Evolutionary conservation across 2,113 vertebrate species (phyloP).

Genomic region (Glareola pratincola): DNA sequence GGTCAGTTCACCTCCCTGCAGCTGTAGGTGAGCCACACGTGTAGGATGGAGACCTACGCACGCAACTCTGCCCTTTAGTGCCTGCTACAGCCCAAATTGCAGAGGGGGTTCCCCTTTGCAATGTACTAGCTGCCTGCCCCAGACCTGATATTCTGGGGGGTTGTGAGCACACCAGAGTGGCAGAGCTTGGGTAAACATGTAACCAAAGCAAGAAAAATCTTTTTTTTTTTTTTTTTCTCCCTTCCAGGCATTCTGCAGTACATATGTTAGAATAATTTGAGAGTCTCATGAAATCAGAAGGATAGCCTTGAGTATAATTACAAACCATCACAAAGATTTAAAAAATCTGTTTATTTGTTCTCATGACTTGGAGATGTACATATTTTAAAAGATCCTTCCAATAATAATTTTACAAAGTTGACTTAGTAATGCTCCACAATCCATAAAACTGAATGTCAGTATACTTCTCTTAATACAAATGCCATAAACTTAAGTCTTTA

Average conservation of each 20-base stretch:
- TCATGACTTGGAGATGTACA: not conserved
- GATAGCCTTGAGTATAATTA: not conserved
- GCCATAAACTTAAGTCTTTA: not conserved
- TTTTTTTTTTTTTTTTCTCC: not conserved
- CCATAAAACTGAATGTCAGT: not conserved
- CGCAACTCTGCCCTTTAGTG: not conserved
- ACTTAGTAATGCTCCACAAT: not conserved
- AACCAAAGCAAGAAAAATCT: not conserved
- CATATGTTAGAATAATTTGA: not conserved
- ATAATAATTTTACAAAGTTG: not conserved
- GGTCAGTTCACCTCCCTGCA: not conserved
- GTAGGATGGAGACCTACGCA: not conserved
- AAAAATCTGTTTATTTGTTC: not conserved
- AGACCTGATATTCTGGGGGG: not conserved
- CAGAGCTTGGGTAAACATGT: not conserved
- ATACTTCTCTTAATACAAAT: not conserved
- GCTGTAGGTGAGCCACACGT: not conserved
- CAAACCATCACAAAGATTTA: not conserved
- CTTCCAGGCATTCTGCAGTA: not conserved
- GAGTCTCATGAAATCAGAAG: not conserved
- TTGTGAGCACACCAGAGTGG: not conserved
- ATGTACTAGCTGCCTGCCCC: not conserved
- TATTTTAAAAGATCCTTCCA: not conserved
- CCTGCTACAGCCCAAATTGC: not conserved
- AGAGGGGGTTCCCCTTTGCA: not conserved